Evolutionary conservation across 2,888 invertebrate species (phyloP).

Genomic region (Orthosia incerta): DNA sequence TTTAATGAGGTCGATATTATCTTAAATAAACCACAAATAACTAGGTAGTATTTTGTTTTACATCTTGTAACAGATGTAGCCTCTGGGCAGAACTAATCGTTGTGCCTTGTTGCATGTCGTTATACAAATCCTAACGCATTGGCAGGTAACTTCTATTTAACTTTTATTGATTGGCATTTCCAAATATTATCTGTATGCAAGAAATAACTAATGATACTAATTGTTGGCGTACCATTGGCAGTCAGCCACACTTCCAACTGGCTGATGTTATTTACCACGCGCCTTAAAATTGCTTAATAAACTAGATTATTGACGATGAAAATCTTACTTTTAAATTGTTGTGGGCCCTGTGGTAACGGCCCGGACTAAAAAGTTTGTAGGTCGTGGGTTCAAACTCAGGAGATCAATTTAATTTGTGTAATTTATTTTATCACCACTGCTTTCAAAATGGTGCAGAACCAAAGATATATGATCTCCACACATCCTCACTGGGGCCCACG

Average conservation of each 20-base stretch:
- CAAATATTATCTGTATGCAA: conserved; percentile 30
- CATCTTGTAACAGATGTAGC: conserved; percentile 51
- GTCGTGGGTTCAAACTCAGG: no score
- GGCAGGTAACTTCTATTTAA: conserved; percentile 33
- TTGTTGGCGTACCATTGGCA: neutral
- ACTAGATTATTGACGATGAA: no score
- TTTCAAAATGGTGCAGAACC: no score
- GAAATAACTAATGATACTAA: neutral
- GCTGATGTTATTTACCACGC: neutral
- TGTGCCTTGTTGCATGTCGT: conserved; percentile 34
- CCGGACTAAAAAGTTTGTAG: no score
- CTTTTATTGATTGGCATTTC: conserved; percentile 47
- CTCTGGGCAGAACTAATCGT: conserved; percentile 38
- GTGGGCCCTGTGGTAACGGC: no score
- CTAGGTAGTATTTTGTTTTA: conserved; percentile 48
- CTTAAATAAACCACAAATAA: conserved; percentile 59
- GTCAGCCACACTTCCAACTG: neutral
- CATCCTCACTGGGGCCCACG: no score
- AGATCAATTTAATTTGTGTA: no score
- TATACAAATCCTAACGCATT: conserved; percentile 20
- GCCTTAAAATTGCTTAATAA: no score
- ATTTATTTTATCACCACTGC: no score
- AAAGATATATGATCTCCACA: no score
- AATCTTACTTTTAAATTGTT: no score
- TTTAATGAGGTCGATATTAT: conserved; percentile 55